A percentile compares a stretch with the other conserved stretches of the same genome.
Evolutionary conservation across 2,888 invertebrate genomes (phyloP).

Genomic region (Parapristionchus giblindavisi): DNA sequence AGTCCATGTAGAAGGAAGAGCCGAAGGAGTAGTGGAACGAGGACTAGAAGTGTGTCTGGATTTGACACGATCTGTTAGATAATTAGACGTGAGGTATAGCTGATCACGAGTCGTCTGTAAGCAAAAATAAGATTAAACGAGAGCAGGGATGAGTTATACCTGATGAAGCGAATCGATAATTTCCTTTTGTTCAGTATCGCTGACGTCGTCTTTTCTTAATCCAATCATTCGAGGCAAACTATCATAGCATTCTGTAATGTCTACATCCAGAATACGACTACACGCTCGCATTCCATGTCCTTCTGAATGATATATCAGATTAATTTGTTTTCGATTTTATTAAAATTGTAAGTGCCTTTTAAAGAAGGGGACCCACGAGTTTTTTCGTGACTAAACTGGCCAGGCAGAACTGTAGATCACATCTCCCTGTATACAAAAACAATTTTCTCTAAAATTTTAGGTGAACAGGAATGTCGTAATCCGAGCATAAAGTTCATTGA

Average conservation of each 20-base stretch:
- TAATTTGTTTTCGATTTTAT: too few species aligned
- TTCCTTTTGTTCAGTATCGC: not conserved
- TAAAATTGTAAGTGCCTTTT: too few species aligned
- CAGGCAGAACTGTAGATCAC: too few species aligned
- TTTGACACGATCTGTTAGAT: conserved; percentile 1
- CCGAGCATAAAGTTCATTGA: too few species aligned
- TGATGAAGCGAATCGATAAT: not conserved
- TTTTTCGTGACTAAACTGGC: too few species aligned
- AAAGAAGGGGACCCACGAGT: too few species aligned
- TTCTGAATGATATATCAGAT: conserved; percentile 39
- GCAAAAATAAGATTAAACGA: not conserved
- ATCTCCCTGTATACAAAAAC: too few species aligned
- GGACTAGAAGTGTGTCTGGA: not conserved
- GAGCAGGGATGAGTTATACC: too few species aligned
- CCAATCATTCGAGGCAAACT: conserved; percentile 33
- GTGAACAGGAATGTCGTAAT: too few species aligned
- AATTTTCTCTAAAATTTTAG: too few species aligned
- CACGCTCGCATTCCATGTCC: conserved; percentile 48
- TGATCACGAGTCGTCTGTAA: conserved; percentile 13
- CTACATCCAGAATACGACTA: conserved; percentile 44
- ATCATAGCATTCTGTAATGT: conserved; percentile 48
- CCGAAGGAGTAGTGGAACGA: not conserved
- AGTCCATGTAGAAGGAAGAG: not conserved
- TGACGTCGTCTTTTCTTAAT: conserved; percentile 26
- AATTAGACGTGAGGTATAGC: conserved; percentile 8